Conservation (phyloP, 64 coral and sea anemone species). For the Stichodactyla helianthus region DNA sequence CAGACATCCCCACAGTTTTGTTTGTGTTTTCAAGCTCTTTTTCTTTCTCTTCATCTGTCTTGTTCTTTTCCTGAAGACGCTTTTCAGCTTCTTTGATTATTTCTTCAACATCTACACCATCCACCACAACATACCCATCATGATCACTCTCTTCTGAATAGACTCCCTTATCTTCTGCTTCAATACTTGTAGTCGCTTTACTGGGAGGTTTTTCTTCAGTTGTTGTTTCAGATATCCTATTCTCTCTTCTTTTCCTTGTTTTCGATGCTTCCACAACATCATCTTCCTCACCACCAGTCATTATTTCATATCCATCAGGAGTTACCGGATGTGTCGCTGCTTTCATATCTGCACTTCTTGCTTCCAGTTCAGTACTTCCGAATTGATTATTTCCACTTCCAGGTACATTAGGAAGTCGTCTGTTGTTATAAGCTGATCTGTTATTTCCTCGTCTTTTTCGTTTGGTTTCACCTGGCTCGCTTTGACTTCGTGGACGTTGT, state of each 20-base stretch:
- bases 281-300: slow-evolving; percentile 6
- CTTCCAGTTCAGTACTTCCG: neutral
- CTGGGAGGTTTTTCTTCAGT: neutral
- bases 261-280: neutral
- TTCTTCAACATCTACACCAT: slow-evolving; percentile 45
- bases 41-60: neutral
- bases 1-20: neutral
- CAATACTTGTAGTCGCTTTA: neutral
- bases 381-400: neutral
- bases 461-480: slow-evolving; percentile 4
- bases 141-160: neutral
- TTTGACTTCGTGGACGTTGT: slow-evolving; percentile 24
- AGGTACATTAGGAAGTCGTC: slow-evolving; percentile 6
- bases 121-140: slow-evolving; percentile 50
- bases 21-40: neutral
- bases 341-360: too few relatives aligned
- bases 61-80: neutral
- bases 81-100: slow-evolving; percentile 40
- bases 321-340: slow-evolving; percentile 3
- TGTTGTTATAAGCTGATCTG: neutral
- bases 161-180: neutral
- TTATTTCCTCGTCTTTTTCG: neutral
- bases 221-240: neutral
- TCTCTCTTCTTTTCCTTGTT: neutral
- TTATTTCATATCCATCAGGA: slow-evolving; percentile 58